Evolutionary conservation across 2,888 invertebrate species (phyloP).

Genomic region (Margaritifera margaritifera): DNA sequence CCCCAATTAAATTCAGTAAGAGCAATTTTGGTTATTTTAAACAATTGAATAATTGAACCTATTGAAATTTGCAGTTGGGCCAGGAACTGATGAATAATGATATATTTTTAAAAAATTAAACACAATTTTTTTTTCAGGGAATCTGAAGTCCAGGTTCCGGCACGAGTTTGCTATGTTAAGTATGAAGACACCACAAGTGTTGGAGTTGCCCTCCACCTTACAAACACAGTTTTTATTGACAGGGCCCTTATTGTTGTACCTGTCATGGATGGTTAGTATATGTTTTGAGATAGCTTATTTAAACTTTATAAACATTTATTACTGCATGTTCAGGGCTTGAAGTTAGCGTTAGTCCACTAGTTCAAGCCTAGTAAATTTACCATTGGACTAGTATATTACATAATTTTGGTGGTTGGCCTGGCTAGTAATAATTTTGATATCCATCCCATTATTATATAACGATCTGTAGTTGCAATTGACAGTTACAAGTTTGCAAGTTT

Average conservation of each 20-base stretch:
- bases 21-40: no score
- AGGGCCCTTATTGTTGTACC: slow-evolving; percentile 96
- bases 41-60: no score
- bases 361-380: neutral
- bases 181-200: slow-evolving; percentile 91
- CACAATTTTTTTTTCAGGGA: slow-evolving; percentile 72
- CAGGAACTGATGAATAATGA: no score
- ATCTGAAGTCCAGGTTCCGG: slow-evolving; percentile 90
- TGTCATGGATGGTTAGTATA: slow-evolving; percentile 78
- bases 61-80: no score
- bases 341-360: neutral
- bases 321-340: neutral
- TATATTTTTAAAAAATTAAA: no score
- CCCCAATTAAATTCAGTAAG: no score
- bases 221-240: slow-evolving; percentile 99
- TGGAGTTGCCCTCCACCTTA: slow-evolving; percentile 97
- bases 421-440: no score
- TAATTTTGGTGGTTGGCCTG: no score
- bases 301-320: neutral
- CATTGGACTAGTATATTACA: no score
- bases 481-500: no score
- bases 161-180: slow-evolving; percentile 96
- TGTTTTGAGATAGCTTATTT: neutral
- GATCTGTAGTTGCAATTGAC: no score
- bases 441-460: no score